Evolutionary conservation across 2,888 invertebrate species (phyloP).

Genomic region (Leptinotarsa tumamoca): DNA sequence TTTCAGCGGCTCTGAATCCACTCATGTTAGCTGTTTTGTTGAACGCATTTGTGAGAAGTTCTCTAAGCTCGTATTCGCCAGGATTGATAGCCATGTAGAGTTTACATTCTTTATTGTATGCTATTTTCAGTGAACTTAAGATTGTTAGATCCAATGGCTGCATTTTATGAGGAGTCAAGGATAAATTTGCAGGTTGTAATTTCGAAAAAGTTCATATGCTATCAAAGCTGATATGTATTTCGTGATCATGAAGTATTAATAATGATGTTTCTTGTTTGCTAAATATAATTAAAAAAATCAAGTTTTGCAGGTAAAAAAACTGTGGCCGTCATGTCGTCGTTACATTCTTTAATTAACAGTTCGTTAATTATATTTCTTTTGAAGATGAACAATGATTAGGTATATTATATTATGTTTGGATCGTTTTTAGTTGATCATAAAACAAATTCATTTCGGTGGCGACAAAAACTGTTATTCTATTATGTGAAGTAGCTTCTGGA

Average conservation of each 20-base stretch:
- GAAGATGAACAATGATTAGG: background rate
- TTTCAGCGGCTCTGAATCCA: too few relatives aligned
- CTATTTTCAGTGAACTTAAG: background rate
- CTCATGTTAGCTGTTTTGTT: background rate
- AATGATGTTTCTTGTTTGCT: too few relatives aligned
- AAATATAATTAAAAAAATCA: too few relatives aligned
- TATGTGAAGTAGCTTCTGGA: too few relatives aligned
- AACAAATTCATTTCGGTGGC: too few relatives aligned
- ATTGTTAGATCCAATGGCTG: conserved; percentile 19
- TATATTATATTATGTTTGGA: too few relatives aligned
- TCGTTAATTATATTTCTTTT: background rate
- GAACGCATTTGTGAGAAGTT: conserved; percentile 4
- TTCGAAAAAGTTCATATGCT: conserved; percentile 19
- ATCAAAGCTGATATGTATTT: conserved; percentile 18
- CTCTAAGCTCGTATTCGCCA: conserved; percentile 19
- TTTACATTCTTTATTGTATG: conserved; percentile 4
- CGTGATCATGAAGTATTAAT: background rate
- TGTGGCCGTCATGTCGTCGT: background rate
- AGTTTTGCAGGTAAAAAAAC: background rate
- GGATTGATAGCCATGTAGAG: conserved; percentile 14
- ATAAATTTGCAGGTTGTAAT: background rate
- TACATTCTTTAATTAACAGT: background rate
- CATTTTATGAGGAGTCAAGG: conserved; percentile 13
- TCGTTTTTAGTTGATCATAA: too few relatives aligned
- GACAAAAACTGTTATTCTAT: too few relatives aligned